Evolutionary conservation across 2,888 invertebrate species (phyloP).

Genomic region (Polietes domitor): DNA sequence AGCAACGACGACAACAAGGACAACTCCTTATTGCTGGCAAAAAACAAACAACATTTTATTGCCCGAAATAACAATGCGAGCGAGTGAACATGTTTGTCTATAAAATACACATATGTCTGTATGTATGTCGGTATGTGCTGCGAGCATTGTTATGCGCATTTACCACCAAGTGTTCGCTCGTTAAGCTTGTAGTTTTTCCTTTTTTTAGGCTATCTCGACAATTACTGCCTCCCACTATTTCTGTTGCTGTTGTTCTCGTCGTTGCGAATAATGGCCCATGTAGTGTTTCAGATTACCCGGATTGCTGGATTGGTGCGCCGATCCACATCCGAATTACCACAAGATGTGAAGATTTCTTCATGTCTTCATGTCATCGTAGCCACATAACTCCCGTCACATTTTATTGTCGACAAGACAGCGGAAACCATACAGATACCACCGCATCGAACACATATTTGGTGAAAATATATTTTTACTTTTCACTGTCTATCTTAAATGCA

Average conservation of each 20-base stretch:
- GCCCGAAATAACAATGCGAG: neutral
- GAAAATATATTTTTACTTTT: too few species aligned
- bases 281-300: neutral
- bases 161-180: conserved; percentile 26
- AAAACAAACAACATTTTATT: conserved; percentile 19
- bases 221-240: conserved; percentile 4
- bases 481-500: too few species aligned
- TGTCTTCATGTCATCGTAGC: too few species aligned
- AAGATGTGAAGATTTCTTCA: too few species aligned
- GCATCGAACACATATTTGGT: too few species aligned
- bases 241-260: too few species aligned
- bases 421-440: too few species aligned
- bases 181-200: conserved; percentile 21
- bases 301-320: neutral
- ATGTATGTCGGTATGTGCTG: too few species aligned
- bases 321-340: too few species aligned
- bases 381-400: too few species aligned
- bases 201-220: conserved; percentile 4
- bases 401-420: too few species aligned
- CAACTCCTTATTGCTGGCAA: neutral
- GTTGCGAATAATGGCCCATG: neutral
- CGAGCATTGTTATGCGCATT: neutral
- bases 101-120: conserved; percentile 22
- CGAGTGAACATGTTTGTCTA: conserved; percentile 11
- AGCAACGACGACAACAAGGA: neutral